phyloP scores from a whole-genome alignment of 2,888 invertebrate genomes.

The Euclidia mi region DNA sequence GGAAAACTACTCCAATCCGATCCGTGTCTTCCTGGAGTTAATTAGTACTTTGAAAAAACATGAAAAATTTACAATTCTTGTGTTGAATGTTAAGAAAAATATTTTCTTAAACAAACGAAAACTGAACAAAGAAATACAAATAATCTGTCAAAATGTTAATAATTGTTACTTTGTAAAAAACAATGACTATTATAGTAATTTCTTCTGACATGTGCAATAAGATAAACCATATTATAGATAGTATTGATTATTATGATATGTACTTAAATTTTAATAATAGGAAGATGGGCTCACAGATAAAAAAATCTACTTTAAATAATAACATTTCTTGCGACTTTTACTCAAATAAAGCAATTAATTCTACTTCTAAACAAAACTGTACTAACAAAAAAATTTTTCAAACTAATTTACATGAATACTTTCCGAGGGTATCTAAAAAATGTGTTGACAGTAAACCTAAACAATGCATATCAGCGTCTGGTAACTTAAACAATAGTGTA shows the following conservation, averaged over 20 bases:
- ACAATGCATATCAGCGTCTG: neutral
- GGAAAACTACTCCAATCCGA: neutral
- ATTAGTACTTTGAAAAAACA: neutral
- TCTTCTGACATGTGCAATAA: too few species aligned
- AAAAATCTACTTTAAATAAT: neutral
- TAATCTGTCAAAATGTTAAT: neutral
- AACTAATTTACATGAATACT: neutral
- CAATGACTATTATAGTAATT: too few species aligned
- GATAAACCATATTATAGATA: too few species aligned
- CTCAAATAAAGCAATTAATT: too few species aligned
- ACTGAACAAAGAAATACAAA: neutral
- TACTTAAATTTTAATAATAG: neutral
- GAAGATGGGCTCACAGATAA: neutral
- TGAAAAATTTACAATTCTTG: neutral
- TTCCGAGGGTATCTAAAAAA: neutral
- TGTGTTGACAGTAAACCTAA: neutral
- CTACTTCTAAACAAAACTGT: neutral
- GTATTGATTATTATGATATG: neutral
- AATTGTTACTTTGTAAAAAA: neutral
- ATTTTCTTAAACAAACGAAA: neutral
- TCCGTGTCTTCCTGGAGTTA: neutral
- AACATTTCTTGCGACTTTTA: too few species aligned
- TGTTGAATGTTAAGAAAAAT: conserved; percentile 2
- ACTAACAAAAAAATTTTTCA: neutral
- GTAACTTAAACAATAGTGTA: neutral